Evolutionary conservation across 1,140 invertebrate genomes (phyloP).

Genomic region (Pseudomyrmex pallidus): DNA sequence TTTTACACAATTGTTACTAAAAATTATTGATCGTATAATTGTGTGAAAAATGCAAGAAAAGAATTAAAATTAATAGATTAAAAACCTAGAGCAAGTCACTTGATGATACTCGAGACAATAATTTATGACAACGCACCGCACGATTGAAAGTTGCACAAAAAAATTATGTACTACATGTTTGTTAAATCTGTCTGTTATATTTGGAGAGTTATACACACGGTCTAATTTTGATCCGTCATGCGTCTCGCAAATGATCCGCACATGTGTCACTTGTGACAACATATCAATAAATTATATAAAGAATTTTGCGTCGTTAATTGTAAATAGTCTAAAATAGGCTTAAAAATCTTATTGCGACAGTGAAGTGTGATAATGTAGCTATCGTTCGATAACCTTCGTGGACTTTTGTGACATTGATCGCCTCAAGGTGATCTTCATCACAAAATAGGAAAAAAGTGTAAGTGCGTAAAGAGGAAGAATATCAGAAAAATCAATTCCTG

Average conservation of each 20-base stretch:
- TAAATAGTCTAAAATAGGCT: conserved; percentile 31
- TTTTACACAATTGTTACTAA: no score
- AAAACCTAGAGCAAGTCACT: no score
- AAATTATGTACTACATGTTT: no score
- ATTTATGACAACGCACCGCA: no score
- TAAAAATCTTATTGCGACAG: conserved; percentile 40
- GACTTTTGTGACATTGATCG: conserved; percentile 24
- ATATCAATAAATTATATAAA: conserved; percentile 16
- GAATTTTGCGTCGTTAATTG: conserved; percentile 28
- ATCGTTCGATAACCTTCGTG: conserved; percentile 41
- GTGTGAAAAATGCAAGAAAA: no score
- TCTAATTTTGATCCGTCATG: background rate
- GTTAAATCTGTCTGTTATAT: no score
- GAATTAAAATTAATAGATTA: no score
- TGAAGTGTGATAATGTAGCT: conserved; percentile 35
- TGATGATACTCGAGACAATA: no score
- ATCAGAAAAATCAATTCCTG: conserved; percentile 7
- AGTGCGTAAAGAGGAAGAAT: background rate
- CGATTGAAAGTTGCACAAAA: no score
- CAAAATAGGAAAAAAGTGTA: conserved; percentile 24
- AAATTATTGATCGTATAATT: no score
- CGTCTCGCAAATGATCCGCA: background rate
- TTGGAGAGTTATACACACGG: no score
- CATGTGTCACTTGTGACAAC: background rate
- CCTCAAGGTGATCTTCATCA: conserved; percentile 34